Evolutionary conservation across 2,797 vertebrate species (phyloP).

Genomic region (Meda fulgida): DNA sequence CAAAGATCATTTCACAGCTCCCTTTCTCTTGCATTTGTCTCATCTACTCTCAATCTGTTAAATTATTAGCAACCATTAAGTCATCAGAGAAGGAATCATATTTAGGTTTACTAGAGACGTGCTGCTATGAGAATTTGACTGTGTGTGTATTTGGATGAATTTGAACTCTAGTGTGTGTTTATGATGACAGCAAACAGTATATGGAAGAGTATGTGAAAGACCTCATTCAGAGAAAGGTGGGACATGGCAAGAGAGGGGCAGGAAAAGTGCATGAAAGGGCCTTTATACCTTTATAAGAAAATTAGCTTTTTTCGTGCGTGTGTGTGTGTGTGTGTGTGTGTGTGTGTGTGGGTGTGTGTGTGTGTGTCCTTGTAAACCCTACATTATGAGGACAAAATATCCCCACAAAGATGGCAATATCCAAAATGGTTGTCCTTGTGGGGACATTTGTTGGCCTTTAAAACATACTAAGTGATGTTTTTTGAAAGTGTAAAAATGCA

Average conservation of each 20-base stretch:
- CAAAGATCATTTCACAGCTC: slow-evolving; percentile 26
- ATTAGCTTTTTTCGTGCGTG: slow-evolving; percentile 13
- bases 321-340: no score
- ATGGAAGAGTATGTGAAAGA: slow-evolving; percentile 71
- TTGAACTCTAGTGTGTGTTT: slow-evolving; percentile 30
- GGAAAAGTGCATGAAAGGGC: slow-evolving; percentile 43
- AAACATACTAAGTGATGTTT: no score
- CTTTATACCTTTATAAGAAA: slow-evolving; percentile 37
- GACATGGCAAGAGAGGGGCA: slow-evolving; percentile 57
- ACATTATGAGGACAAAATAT: not conserved
- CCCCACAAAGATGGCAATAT: not conserved
- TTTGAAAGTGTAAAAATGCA: not conserved
- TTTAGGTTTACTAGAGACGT: slow-evolving; percentile 8
- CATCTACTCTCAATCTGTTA: slow-evolving; percentile 12
- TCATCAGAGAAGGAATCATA: not conserved
- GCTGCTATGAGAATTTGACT: slow-evolving; percentile 32
- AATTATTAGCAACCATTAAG: not conserved
- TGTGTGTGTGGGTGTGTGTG: slow-evolving; percentile 15
- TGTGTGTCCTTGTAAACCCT: not conserved
- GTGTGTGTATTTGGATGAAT: slow-evolving; percentile 23
- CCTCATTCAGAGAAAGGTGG: slow-evolving; percentile 71
- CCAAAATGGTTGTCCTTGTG: no score
- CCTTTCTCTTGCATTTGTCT: slow-evolving; percentile 2
- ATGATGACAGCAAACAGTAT: slow-evolving; percentile 47
- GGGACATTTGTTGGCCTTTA: no score